Base-by-base conservation (phyloP, 2,888 invertebrate genomes). In the Chloroclysta siterata region DNA sequence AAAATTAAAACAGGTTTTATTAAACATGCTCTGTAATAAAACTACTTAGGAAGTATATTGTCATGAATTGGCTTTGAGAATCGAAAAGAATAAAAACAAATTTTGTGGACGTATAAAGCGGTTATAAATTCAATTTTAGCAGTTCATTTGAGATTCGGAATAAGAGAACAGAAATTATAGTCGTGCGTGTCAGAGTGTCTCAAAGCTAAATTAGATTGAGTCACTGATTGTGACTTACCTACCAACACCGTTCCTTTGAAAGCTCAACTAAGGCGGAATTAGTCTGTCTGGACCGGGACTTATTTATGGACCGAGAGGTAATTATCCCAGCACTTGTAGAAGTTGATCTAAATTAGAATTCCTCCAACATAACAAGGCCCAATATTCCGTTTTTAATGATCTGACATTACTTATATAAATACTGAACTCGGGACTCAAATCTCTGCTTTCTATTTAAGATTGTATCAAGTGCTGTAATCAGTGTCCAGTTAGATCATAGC, bases 321-420 rank as follows among this genome's bases (percentile, higher is more conserved):
- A 86, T 86, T 84, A 85, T 76, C 75, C 76, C 71, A 69, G 75
- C 76, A 76, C 78, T 79, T 76, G 79, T 80, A 76, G 76, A 59
- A 70, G 71, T 69, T 71, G 70, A 81, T 76, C 79, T 77, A 84
- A 84, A 83, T 84, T 82, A 79, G 80, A 80, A 80, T 78, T 82
- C 74, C 47, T 17, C n/a, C 52, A 14, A 17, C 48, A 28, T 52
- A 42, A 48, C 48, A 48, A 28, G 28, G 7, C n/a, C n/a, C 14
- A 33, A 54, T 33, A 33, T 11, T n/a, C 33, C 1, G 33, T 33
- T 22, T 22, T 22, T 22, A 22, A 22, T 22, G 3, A 22, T 22
- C 22, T 22, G 1, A 22, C 22, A 3, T 22, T 3, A 22, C n/a
- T n/a, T n/a, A n/a, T n/a, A n/a, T 22, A 2, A 22, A 22, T 3